These are phyloP conservation scores for Drosophila acutilabella DNA, from an alignment of 2,888 invertebrate genomes.

Conservation along the genomic window DNA sequence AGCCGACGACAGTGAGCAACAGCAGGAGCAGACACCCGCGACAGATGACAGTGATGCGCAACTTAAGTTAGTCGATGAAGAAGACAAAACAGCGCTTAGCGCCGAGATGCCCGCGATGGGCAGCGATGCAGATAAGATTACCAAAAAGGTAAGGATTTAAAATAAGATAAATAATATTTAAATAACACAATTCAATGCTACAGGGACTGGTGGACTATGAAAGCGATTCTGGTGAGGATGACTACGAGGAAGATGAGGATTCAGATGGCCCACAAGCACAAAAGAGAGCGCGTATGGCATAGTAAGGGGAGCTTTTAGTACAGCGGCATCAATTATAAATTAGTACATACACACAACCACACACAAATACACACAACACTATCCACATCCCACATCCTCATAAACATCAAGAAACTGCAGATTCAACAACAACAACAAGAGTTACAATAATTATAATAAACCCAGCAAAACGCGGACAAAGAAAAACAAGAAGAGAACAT, in stretches of 20 bases:
- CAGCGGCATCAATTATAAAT: constrained; percentile 70
- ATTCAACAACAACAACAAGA: constrained; percentile 37
- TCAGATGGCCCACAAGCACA: constrained; percentile 82
- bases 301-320: constrained; percentile 70
- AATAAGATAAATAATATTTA: neutral
- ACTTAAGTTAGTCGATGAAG: constrained; percentile 31
- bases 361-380: constrained; percentile 47
- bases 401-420: constrained; percentile 29
- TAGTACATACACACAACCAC: constrained; percentile 53
- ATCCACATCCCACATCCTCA: too few species aligned
- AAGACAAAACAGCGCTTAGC: constrained; percentile 29
- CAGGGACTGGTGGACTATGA: constrained; percentile 98
- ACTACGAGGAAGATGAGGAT: constrained; percentile 88
- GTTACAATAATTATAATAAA: constrained; percentile 29
- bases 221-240: constrained; percentile 98
- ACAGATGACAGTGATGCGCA: constrained; percentile 48
- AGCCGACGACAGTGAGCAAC: constrained; percentile 33
- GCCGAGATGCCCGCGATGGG: constrained; percentile 29
- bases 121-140: constrained; percentile 60
- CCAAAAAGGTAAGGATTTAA: constrained; percentile 58
- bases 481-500: constrained; percentile 18
- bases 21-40: constrained; percentile 37
- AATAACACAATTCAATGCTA: neutral
- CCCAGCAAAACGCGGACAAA: constrained; percentile 63
- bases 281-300: constrained; percentile 85